Evolutionary conservation across 2,888 invertebrate species (phyloP), one percentile per base, ranked within the genome.

Genomic region (Keiferia lycopersicella): DNA sequence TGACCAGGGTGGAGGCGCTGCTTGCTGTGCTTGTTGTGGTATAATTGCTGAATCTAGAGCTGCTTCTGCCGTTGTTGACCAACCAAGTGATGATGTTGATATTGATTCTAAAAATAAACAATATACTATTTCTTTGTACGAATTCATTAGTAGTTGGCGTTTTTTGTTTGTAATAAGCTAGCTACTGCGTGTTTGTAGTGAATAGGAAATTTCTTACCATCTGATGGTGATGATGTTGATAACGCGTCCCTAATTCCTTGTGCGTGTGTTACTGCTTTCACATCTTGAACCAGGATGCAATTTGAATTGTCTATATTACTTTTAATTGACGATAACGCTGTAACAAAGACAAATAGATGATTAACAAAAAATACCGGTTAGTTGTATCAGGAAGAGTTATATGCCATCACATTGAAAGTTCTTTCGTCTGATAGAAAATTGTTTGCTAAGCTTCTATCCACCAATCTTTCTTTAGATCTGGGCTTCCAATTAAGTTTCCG

Each of bases 261-360:
- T 89, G 97, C 96, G 84, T 97, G 96, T 78, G 97, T 96, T 77
- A 96, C 96, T 79, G 96, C 96, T 91, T 96, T 96, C 72, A 96
- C 95, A 87, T 96, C 97, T 94, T 97, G 96, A 83, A 97, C 96
- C 89, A 97, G 93, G 86, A 97, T 96, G 92, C 97, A 97, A 92
- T 96, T 96, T 82, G 96, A 94, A 91, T 95, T 95, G 93, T 97
- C 96, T 94, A 96, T 95, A 91, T 95, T 95, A 86, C 95, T 95
- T 92, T 96, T 95, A 96, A 97, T 96, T 85, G 96, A 96, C 93
- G 96, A 96, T 92, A 96, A 95, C 86, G 96, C 96, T 97, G 94
- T 57, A 95, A 95, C 81, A 87, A 87, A 79, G 34, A 65, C 20
- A 63, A 60, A 66, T 38, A 39, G 34, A 41, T 57, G 30, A 62